A percentile compares a stretch with the other conserved stretches of the same genome.
Evolutionary conservation across 1,140 invertebrate species (phyloP).

Genomic region (Calliphora vicina): DNA sequence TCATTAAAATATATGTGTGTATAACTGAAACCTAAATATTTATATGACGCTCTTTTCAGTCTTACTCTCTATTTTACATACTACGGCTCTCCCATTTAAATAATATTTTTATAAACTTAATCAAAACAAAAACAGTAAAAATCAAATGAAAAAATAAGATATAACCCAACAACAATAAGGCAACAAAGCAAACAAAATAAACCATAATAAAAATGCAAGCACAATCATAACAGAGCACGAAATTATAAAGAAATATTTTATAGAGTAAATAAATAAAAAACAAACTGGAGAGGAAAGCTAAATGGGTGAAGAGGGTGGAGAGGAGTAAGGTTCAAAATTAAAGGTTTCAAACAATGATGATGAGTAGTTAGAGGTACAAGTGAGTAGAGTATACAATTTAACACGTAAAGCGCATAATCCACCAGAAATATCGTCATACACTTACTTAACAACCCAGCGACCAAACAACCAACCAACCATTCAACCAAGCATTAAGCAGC

Average conservation of each 20-base stretch:
- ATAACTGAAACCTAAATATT: no score
- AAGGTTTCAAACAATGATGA: not conserved
- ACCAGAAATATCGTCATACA: slow-evolving; percentile 5
- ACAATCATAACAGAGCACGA: not conserved
- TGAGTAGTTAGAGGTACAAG: not conserved
- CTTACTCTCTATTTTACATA: no score
- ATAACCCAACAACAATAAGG: no score
- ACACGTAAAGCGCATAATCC: slow-evolving; percentile 31
- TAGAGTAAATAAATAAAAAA: not conserved
- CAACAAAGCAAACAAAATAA: not conserved
- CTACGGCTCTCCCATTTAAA: no score
- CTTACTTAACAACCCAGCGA: no score
- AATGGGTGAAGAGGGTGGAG: not conserved
- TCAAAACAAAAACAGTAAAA: no score
- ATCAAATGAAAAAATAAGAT: no score
- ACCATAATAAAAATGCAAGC: slow-evolving; percentile 2
- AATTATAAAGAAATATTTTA: no score
- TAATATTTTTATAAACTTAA: no score
- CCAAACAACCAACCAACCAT: no score
- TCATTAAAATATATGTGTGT: no score
- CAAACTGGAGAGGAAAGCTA: not conserved
- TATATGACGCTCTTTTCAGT: no score
- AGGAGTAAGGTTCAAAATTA: not conserved
- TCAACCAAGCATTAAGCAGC: not conserved
- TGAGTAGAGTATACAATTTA: not conserved